These are phyloP conservation scores for Brenthis ino DNA, from an alignment of 2,888 invertebrate species.

Conservation along the genomic window DNA sequence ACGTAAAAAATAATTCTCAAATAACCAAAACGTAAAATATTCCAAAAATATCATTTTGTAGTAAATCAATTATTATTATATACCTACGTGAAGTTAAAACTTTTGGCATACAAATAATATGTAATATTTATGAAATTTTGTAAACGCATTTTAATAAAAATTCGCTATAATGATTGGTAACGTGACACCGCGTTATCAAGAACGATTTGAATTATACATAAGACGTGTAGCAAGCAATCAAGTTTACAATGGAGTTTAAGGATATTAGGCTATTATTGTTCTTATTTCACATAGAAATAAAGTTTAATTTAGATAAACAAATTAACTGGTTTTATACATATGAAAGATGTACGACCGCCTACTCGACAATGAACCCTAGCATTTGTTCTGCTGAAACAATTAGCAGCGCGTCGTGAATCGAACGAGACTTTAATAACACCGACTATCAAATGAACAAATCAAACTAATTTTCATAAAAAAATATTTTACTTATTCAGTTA, in stretches of 20 bases:
- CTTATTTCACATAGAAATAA: constrained; percentile 12
- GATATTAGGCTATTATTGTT: constrained; percentile 7
- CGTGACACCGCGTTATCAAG: constrained; percentile 39
- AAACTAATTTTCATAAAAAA: too few species aligned
- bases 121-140: constrained; percentile 17
- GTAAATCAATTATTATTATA: too few species aligned
- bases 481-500: too few species aligned
- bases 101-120: not conserved
- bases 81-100: too few species aligned
- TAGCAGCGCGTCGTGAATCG: constrained; percentile 67
- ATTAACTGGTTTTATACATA: constrained; percentile 12
- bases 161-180: constrained; percentile 53
- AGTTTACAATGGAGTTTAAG: constrained; percentile 1
- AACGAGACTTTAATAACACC: constrained; percentile 44
- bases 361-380: constrained; percentile 77
- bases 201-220: constrained; percentile 27
- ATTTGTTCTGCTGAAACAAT: constrained; percentile 77
- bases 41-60: too few species aligned
- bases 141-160: constrained; percentile 41
- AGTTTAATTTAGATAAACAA: not conserved
- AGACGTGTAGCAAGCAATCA: constrained; percentile 11
- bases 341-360: constrained; percentile 21
- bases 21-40: too few species aligned
- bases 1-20: too few species aligned
- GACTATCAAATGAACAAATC: constrained; percentile 18